phyloP scores from a whole-genome alignment of 2,797 vertebrate species.

The Peromyscus aztecus region DNA sequence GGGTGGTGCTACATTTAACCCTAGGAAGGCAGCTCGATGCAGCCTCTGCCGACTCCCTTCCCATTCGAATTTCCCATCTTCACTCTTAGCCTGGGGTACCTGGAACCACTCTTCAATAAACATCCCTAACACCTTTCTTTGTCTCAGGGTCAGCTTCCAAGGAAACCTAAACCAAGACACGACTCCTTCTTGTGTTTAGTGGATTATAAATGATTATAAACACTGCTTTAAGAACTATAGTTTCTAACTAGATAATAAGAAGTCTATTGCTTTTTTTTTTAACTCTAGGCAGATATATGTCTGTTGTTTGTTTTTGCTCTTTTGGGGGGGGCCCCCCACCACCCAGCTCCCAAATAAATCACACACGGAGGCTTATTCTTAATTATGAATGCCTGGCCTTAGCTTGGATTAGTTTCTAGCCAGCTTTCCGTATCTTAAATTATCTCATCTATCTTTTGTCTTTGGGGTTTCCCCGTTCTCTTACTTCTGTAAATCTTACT shows the following conservation, averaged over 20 bases:
- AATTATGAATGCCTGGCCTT: too few relatives aligned
- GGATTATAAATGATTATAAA: background rate
- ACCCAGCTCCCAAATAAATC: too few relatives aligned
- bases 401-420: too few relatives aligned
- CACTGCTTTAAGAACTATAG: background rate
- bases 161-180: background rate
- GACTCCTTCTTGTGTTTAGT: background rate
- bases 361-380: too few relatives aligned
- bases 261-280: slow-evolving; percentile 3
- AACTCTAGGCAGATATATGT: background rate
- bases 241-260: background rate
- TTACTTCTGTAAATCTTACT: too few relatives aligned
- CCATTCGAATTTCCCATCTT: background rate
- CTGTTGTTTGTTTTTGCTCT: too few relatives aligned
- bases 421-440: too few relatives aligned
- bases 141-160: background rate
- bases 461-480: too few relatives aligned
- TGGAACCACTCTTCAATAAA: background rate
- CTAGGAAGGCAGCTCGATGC: background rate
- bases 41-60: background rate
- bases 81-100: background rate
- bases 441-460: too few relatives aligned
- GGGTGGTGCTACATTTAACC: background rate
- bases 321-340: too few relatives aligned
- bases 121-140: background rate